These are phyloP conservation scores for Drosophila meridiana DNA, from an alignment of 2,888 invertebrate species.

Conservation along the genomic window DNA sequence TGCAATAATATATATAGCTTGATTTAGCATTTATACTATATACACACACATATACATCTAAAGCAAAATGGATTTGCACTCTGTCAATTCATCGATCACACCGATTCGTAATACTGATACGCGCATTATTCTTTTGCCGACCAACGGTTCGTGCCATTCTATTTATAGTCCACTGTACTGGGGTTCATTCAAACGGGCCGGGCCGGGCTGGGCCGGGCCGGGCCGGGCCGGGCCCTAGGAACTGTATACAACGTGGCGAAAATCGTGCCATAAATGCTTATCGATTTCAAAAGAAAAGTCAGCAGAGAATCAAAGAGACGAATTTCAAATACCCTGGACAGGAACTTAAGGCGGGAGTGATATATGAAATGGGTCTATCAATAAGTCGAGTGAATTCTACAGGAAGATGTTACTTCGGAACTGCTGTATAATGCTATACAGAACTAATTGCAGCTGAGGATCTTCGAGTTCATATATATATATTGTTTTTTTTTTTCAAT, in stretches of 20 bases:
- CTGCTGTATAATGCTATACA: background rate
- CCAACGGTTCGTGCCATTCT: constrained; percentile 49
- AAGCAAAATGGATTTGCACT: constrained; percentile 37
- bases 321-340: constrained; percentile 20
- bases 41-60: background rate
- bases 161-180: constrained; percentile 49
- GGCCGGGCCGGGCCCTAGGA: constrained; percentile 17
- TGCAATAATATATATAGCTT: constrained; percentile 46
- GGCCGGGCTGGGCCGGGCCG: background rate
- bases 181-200: constrained; percentile 10
- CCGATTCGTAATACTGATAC: constrained; percentile 44
- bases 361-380: background rate
- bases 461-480: background rate
- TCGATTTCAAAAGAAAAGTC: constrained; percentile 42
- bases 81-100: constrained; percentile 68
- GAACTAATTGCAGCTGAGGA: background rate
- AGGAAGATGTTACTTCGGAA: background rate
- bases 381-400: background rate
- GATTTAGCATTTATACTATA: constrained; percentile 25
- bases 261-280: constrained; percentile 55
- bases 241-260: constrained; percentile 29
- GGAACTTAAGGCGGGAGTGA: background rate
- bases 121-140: constrained; percentile 49
- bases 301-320: background rate
- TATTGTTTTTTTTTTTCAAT: too few species aligned